These are phyloP conservation scores for Puma concolor DNA, from an alignment of 2,113 vertebrate genomes.

Conservation along the genomic window DNA sequence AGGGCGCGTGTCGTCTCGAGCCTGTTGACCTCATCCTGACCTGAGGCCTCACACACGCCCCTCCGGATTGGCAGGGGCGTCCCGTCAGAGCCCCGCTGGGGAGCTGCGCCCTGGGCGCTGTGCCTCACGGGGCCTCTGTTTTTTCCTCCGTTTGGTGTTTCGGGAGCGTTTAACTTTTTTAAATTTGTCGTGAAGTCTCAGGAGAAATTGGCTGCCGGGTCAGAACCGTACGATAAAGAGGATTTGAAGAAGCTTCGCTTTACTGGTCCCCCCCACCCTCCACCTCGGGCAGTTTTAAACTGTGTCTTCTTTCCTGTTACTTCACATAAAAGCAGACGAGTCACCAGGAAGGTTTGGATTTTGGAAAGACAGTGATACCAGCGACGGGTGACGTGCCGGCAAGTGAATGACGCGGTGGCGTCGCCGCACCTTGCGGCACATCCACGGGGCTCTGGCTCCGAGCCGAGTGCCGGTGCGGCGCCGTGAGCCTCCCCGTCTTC, in stretches of 20 bases:
- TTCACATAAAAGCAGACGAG: fast-evolving
- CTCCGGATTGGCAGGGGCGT: not conserved
- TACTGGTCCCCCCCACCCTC: too few species aligned
- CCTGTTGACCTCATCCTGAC: fast-evolving
- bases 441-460: fast-evolving
- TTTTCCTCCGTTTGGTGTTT: not conserved
- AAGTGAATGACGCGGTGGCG: fast-evolving
- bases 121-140: fast-evolving
- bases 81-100: fast-evolving
- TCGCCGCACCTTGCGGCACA: fast-evolving
- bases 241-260: too few species aligned
- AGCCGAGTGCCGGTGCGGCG: fast-evolving
- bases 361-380: not conserved
- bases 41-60: not conserved
- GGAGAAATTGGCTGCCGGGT: not conserved
- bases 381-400: fast-evolving
- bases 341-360: fast-evolving
- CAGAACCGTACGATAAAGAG: fast-evolving
- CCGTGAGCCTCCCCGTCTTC: too few species aligned
- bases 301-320: fast-evolving
- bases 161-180: fast-evolving
- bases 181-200: not conserved
- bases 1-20: fast-evolving
- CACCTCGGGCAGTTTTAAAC: fast-evolving
- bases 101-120: too few species aligned